Conservation (phyloP, 2,113 vertebrate genomes). For the Hiodon tergisus region DNA sequence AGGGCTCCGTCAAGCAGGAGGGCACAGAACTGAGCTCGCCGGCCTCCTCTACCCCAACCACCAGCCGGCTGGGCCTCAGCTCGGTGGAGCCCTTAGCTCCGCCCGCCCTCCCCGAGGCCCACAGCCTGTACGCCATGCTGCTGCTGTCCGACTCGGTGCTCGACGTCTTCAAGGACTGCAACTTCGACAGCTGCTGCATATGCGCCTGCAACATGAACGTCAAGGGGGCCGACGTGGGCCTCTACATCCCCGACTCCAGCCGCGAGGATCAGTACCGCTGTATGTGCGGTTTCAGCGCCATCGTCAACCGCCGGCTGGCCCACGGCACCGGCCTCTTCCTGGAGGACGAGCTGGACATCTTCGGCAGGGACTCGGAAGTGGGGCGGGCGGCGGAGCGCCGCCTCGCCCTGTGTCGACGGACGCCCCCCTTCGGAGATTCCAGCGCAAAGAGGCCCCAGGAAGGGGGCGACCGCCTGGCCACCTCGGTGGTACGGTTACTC, state of each 20-base stretch:
- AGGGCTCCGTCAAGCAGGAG: conserved; percentile 93
- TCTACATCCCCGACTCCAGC: conserved; percentile 93
- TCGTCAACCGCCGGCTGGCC: conserved; percentile 87
- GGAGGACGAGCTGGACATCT: conserved; percentile 96
- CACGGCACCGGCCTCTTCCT: conserved; percentile 93
- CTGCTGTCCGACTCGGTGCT: conserved; percentile 93
- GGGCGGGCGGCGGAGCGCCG: conserved; percentile 84
- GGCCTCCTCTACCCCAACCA: conserved; percentile 81
- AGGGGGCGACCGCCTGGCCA: conserved; percentile 35
- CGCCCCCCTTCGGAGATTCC: conserved; percentile 70
- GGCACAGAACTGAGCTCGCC: conserved; percentile 92
- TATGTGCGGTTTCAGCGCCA: conserved; percentile 95
- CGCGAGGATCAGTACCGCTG: conserved; percentile 95
- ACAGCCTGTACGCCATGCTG: conserved; percentile 87
- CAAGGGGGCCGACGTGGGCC: conserved; percentile 90
- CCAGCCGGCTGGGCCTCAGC: conserved; percentile 79
- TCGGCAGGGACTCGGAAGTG: conserved; percentile 85
- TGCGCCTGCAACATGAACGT: conserved; percentile 98
- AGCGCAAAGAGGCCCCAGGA: conserved; percentile 63
- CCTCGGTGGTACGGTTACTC: conserved; percentile 77
- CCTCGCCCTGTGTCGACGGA: conserved; percentile 76
- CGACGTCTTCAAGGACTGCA: conserved; percentile 94
- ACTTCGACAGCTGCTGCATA: conserved; percentile 97
- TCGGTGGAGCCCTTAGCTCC: conserved; percentile 82
- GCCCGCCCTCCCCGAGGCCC: conserved; percentile 82